A percentile compares a stretch with the other conserved stretches of the same genome.
Evolutionary conservation across 2,113 vertebrate species (phyloP).

Genomic region (Montifringilla adamsi): DNA sequence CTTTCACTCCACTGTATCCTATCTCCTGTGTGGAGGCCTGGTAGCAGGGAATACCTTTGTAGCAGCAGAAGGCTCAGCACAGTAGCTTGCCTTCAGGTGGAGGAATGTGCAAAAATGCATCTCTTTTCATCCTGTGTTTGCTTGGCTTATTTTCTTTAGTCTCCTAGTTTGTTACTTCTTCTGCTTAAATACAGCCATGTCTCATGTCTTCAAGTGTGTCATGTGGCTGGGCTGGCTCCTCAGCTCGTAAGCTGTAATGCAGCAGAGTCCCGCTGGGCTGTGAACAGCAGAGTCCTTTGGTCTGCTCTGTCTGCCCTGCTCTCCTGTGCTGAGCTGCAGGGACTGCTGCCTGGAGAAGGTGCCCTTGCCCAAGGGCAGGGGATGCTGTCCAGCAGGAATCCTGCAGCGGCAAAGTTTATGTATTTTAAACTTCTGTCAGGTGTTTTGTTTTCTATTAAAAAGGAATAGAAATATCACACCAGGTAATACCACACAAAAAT

Average conservation of each 20-base stretch:
- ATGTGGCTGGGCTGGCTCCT: neutral
- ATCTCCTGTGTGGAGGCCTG: neutral
- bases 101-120: neutral
- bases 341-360: accelerated
- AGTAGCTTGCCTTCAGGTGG: neutral
- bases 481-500: neutral
- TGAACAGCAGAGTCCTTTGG: neutral
- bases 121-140: neutral
- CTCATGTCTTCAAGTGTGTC: neutral
- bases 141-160: neutral
- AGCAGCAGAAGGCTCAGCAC: neutral
- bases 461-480: neutral
- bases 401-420: accelerated
- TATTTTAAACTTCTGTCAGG: neutral
- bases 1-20: neutral
- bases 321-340: neutral
- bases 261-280: neutral
- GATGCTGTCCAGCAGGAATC: neutral
- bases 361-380: neutral
- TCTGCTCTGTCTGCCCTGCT: no score
- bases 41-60: neutral
- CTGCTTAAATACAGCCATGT: neutral
- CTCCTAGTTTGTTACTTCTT: neutral
- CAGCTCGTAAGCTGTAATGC: neutral
- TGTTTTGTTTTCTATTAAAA: neutral